These are phyloP conservation scores for Lasioglossum zephyrum DNA, from an alignment of 2,888 invertebrate genomes.

Conservation along the genomic window DNA sequence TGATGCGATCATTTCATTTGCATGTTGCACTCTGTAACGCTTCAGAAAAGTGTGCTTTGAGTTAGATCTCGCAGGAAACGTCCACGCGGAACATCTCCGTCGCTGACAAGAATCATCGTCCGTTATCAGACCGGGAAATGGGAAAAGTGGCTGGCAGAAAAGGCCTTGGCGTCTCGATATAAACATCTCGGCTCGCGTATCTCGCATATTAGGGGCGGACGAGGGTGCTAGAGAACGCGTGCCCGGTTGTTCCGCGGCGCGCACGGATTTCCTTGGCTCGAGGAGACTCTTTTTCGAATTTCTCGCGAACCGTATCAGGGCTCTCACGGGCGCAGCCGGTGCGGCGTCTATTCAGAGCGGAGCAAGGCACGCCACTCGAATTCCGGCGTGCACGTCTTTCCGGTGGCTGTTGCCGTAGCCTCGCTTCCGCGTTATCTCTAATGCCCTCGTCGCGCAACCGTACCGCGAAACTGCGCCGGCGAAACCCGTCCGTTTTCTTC, in stretches of 20 bases:
- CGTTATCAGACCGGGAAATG: conserved; percentile 28
- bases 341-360: conserved; percentile 27
- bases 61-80: not conserved
- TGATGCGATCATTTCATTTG: not conserved
- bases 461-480: conserved; percentile 22
- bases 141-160: conserved; percentile 11
- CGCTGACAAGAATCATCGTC: not conserved
- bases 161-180: conserved; percentile 38
- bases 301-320: conserved; percentile 38
- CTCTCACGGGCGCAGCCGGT: conserved; percentile 24
- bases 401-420: not conserved
- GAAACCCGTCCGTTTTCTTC: not conserved
- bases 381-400: conserved; percentile 25
- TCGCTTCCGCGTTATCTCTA: conserved; percentile 50
- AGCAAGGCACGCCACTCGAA: conserved; percentile 35
- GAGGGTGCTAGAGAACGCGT: conserved; percentile 10
- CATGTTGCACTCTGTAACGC: not conserved
- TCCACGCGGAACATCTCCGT: not conserved
- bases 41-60: not conserved
- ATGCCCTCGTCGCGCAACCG: conserved; percentile 37
- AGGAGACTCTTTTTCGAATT: conserved; percentile 28
- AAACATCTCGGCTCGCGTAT: conserved; percentile 40
- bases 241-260: not conserved
- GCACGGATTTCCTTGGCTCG: conserved; percentile 5
- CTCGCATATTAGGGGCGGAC: not conserved